These are phyloP conservation scores for Aleiodes leptofemur DNA, from an alignment of 2,888 invertebrate species.

Conservation along the genomic window DNA sequence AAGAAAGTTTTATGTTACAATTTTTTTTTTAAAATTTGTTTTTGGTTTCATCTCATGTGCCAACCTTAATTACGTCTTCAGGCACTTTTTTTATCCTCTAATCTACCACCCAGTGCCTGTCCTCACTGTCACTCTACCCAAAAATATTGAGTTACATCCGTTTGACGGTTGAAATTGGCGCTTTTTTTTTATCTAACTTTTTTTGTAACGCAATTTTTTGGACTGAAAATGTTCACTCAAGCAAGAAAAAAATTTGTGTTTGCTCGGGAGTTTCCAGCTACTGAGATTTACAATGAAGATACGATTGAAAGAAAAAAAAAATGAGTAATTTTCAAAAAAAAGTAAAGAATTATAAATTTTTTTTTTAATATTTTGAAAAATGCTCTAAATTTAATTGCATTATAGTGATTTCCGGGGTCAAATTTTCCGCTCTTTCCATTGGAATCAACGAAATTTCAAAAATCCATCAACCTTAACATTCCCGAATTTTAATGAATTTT, in stretches of 20 bases:
- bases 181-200: no score
- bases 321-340: no score
- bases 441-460: no score
- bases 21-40: neutral
- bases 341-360: no score
- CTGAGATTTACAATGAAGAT: constrained; percentile 52
- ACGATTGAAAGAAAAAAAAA: constrained; percentile 21
- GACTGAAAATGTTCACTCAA: neutral
- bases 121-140: constrained; percentile 57
- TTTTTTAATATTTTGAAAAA: no score
- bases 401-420: no score
- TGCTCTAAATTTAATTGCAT: no score
- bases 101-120: constrained; percentile 58
- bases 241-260: constrained; percentile 50
- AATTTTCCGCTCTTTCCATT: no score
- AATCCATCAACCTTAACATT: no score
- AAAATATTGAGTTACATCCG: constrained; percentile 69
- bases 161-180: no score
- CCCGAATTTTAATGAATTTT: no score
- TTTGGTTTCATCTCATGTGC: constrained; percentile 10
- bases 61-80: constrained; percentile 12
- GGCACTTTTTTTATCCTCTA: constrained; percentile 45
- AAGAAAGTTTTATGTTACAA: constrained; percentile 30
- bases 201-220: no score
- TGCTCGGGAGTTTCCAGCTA: constrained; percentile 43